Conservation (phyloP, 1,140 invertebrate genomes). For the Brachionus asplanchnoidis region DNA sequence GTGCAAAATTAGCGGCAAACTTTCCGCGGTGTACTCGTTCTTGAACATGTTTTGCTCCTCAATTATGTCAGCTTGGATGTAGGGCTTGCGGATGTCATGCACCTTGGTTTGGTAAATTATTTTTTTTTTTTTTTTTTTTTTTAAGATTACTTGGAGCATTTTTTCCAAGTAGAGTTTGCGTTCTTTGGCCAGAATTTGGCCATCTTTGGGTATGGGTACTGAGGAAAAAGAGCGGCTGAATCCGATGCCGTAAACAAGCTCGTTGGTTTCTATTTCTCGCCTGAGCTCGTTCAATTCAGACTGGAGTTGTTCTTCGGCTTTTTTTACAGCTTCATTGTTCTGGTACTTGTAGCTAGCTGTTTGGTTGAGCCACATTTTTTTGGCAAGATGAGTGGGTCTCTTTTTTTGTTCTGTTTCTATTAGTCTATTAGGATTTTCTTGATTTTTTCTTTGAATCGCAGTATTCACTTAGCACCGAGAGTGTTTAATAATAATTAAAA, state of each 20-base stretch:
- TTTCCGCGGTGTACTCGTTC: slow-evolving; percentile 50
- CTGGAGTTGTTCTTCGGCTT: slow-evolving; percentile 49
- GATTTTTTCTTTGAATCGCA: not conserved
- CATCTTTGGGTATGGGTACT: slow-evolving; percentile 42
- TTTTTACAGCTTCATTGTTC: slow-evolving; percentile 45
- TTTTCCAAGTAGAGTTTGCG: slow-evolving; percentile 49
- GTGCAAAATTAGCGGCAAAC: slow-evolving; percentile 53
- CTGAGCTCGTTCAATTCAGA: slow-evolving; percentile 53
- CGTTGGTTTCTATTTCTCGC: slow-evolving; percentile 54
- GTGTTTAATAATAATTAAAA: not conserved
- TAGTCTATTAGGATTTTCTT: not conserved
- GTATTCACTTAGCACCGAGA: not conserved
- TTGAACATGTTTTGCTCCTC: slow-evolving; percentile 49
- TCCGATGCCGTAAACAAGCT: slow-evolving; percentile 50
- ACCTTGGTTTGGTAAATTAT: slow-evolving; percentile 46
- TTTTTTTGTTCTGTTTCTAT: not conserved
- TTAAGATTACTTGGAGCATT: slow-evolving; percentile 47
- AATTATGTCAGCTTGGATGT: slow-evolving; percentile 54
- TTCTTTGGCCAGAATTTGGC: slow-evolving; percentile 27
- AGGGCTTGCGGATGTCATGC: slow-evolving; percentile 50
- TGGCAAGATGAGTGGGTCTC: not conserved
- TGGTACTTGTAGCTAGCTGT: not conserved
- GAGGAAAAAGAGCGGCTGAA: slow-evolving; percentile 43
- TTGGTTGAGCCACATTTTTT: slow-evolving; percentile 26
- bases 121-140: not conserved